Base-by-base conservation (phyloP, 1,140 invertebrate species). In the Platyura marginata region DNA sequence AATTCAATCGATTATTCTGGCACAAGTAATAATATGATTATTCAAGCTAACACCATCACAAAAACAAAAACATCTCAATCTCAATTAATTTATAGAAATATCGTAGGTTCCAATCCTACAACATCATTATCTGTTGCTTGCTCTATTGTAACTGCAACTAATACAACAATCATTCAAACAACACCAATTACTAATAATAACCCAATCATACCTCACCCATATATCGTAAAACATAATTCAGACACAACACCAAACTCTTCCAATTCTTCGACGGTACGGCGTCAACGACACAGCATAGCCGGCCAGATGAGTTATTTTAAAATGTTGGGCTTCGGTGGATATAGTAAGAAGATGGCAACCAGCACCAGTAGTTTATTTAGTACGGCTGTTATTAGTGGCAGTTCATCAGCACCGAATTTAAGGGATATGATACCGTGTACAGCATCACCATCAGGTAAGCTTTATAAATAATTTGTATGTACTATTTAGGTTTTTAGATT, bases 311-410 rank as follows among this genome's bases (percentile, higher is more conserved):
- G 77, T 72, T 84, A 84, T 72, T 83, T 84, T 72, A 81, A 86
- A 72, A 77, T 82, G 72, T 69, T 83, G 69, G 78, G 79, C 55
- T 77, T 79, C 62, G 71, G 69, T 52, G 62, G 62, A 50, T 63
- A 66, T 55, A 68, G 66, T 51, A 79, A 77, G 66, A 80, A 79
- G 63, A 67, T 79, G 53, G 67, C 72, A 37, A 75, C 71, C 42
- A 81, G 80, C 43, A 70, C 81, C 5, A 79, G 74, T 56, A 81
- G 79, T 49, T 72, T 93, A 43, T 92, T 94, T 71, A 87, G 82
- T 55, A 94, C 89, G 22, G 89, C 89, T 23, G 87, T 94, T 50
- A 93, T 94, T 59, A 88, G 82, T 54, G 89, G 89, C 22, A 88
- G 85, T 47, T 85, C 83, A 42, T 89, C 83, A 48, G 86, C 87